phyloP scores from a whole-genome alignment of 2,797 vertebrate genomes.

The Microctenopoma lineatum region DNA sequence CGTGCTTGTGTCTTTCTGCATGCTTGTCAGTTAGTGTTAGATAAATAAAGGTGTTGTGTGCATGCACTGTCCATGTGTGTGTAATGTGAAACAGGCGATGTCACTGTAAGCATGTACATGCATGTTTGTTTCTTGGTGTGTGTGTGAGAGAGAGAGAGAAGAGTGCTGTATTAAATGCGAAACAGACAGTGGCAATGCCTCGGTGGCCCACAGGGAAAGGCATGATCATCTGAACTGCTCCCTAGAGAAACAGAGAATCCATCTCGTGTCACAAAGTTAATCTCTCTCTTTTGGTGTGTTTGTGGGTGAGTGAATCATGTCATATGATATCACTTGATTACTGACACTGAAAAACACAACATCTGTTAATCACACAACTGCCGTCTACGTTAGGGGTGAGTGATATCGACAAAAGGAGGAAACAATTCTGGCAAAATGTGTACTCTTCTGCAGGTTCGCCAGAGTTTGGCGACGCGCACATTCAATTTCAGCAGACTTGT shows the following conservation, averaged over 20 bases:
- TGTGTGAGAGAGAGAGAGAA: neutral
- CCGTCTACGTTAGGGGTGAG: neutral
- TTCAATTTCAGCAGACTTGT: too few species aligned
- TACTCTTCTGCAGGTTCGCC: too few species aligned
- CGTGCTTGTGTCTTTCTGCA: conserved; percentile 39
- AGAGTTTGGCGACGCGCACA: too few species aligned
- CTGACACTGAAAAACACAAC: conserved; percentile 6
- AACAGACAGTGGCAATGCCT: conserved; percentile 73
- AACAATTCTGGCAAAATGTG: too few species aligned
- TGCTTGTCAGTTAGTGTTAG: conserved; percentile 60
- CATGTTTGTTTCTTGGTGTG: conserved; percentile 2
- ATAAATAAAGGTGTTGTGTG: conserved; percentile 54
- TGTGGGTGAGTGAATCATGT: conserved; percentile 38
- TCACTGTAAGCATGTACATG: conserved; percentile 36
- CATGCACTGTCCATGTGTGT: conserved; percentile 53
- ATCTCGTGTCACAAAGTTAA: conserved; percentile 39
- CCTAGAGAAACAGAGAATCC: conserved; percentile 68
- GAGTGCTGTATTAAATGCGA: conserved; percentile 67
- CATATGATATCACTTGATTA: conserved; percentile 27
- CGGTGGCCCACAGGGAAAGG: conserved; percentile 69
- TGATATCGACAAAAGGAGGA: too few species aligned
- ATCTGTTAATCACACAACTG: neutral
- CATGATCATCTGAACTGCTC: conserved; percentile 73
- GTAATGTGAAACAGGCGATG: conserved; percentile 74
- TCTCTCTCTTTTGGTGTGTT: neutral